Conservation (phyloP, 2,113 vertebrate species). For the Silurus glanis region DNA sequence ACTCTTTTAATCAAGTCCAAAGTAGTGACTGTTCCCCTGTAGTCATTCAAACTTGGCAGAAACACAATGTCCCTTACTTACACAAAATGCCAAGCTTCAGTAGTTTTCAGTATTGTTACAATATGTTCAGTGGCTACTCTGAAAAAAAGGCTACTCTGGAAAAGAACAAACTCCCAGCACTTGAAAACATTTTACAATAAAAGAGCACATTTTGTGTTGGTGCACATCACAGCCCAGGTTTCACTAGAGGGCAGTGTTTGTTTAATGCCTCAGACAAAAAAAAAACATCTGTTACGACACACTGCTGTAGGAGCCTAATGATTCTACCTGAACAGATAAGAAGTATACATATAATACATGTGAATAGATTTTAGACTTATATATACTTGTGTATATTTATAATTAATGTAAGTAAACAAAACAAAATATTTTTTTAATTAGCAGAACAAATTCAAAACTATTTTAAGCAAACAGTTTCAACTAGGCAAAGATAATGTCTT, state of each 20-base stretch:
- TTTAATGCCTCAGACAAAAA: not conserved
- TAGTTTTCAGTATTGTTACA: not conserved
- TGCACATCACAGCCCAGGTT: not conserved
- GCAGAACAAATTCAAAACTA: not conserved
- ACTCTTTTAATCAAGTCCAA: not conserved
- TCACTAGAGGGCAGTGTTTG: slow-evolving; percentile 41
- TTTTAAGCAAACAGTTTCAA: not conserved
- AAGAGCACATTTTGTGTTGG: not conserved
- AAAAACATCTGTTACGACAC: not conserved
- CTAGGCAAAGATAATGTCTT: not conserved
- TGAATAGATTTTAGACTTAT: not conserved
- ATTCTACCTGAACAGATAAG: not conserved
- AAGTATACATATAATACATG: not conserved
- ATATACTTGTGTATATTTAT: not conserved
- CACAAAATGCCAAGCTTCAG: not conserved
- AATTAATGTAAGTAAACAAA: not conserved
- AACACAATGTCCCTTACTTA: not conserved
- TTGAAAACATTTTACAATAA: not conserved
- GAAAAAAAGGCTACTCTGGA: not conserved
- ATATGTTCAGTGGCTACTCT: not conserved
- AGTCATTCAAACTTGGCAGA: not conserved
- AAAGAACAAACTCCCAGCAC: not conserved
- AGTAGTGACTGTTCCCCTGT: not conserved
- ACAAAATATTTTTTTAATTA: not conserved
- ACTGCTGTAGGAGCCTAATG: not conserved